Percentiles rank a stretch among this genome's conserved stretches.
These are phyloP conservation scores for Ianthella basta DNA, from an alignment of 37 sponge, comb jelly and placozoan genomes.

Conservation along the genomic window DNA sequence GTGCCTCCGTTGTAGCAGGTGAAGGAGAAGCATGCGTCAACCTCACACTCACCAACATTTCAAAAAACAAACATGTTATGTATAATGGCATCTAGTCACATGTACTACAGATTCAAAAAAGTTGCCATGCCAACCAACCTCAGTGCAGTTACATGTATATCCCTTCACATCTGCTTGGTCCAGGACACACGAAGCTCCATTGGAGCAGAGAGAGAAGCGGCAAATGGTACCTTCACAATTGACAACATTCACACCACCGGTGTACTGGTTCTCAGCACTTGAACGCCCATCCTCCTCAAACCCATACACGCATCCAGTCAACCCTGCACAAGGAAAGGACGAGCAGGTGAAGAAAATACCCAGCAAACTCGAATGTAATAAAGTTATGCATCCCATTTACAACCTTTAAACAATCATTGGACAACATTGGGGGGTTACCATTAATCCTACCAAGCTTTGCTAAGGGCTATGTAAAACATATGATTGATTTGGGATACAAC, in stretches of 20 bases:
- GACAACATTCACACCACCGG: constrained; percentile 2
- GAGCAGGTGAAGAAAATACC: neutral
- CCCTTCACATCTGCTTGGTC: neutral
- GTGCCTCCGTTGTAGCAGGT: constrained; percentile 67
- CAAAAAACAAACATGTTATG: neutral
- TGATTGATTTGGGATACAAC: no score
- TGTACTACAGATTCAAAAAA: no score
- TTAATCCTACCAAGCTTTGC: no score
- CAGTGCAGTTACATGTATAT: constrained; percentile 2
- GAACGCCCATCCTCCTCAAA: neutral
- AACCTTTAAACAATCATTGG: no score
- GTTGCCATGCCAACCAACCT: neutral
- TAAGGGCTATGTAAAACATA: no score
- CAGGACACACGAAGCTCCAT: neutral
- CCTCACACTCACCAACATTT: constrained; percentile 39
- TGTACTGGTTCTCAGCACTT: neutral
- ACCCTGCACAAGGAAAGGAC: neutral
- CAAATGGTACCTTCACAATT: neutral
- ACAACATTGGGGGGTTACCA: no score
- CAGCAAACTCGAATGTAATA: neutral
- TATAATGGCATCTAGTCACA: neutral
- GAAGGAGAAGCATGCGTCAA: constrained; percentile 50
- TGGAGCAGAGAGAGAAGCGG: neutral
- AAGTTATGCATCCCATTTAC: no score
- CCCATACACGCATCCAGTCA: constrained; percentile 3